phyloP scores from a whole-genome alignment of 1,140 invertebrate species.

The Eriocheir sinensis region DNA sequence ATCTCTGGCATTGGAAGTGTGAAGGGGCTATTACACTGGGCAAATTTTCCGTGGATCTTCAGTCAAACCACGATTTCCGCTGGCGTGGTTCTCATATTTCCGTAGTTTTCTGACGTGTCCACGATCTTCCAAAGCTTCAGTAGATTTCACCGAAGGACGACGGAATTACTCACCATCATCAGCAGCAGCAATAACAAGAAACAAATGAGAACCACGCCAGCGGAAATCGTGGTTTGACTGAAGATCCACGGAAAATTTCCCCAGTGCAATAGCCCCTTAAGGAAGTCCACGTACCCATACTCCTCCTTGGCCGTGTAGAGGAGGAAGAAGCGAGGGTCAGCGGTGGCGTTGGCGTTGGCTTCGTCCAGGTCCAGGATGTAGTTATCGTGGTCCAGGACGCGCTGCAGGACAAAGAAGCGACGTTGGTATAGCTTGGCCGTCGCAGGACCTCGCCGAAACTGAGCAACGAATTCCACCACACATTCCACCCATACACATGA shows the following conservation, averaged over 20 bases:
- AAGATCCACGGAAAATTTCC: background rate
- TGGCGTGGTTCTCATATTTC: too few relatives aligned
- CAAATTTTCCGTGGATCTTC: too few relatives aligned
- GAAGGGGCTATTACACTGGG: too few relatives aligned
- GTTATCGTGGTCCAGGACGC: constrained; percentile 95
- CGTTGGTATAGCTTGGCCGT: too few relatives aligned
- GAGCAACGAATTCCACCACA: background rate
- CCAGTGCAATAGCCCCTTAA: background rate
- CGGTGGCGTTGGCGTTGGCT: constrained; percentile 86
- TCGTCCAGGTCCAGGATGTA: constrained; percentile 98
- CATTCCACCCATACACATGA: too few relatives aligned
- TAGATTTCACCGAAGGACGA: too few relatives aligned
- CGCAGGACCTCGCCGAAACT: too few relatives aligned
- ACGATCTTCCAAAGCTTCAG: too few relatives aligned
- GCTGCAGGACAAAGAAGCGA: constrained; percentile 83
- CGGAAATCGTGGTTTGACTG: background rate
- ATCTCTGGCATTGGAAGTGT: background rate
- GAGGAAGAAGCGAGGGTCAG: constrained; percentile 93
- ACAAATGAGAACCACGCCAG: background rate
- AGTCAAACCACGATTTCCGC: too few relatives aligned
- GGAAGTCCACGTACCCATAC: constrained; percentile 84
- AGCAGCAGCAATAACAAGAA: too few relatives aligned
- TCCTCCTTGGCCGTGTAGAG: constrained; percentile 92
- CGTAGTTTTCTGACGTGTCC: too few relatives aligned
- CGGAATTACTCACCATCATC: too few relatives aligned